Percentiles rank a stretch among this genome's conserved stretches.
phyloP scores from a whole-genome alignment of 2,113 vertebrate species.

The Electrona antarctica region DNA sequence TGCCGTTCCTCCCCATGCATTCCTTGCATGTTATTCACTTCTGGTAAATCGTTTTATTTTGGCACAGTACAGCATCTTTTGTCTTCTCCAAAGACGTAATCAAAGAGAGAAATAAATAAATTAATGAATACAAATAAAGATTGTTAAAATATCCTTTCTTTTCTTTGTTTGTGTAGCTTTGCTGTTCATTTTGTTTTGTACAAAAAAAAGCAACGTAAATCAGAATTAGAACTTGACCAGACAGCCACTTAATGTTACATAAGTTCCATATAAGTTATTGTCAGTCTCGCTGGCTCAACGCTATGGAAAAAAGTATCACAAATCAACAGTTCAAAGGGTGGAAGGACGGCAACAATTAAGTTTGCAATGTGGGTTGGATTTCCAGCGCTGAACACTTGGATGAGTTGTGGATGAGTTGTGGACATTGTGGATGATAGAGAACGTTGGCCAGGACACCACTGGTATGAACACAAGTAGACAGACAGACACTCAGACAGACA shows the following conservation, averaged over 20 bases:
- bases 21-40: conserved; percentile 3
- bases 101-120: background rate
- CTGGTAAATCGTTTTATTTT: background rate
- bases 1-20: background rate
- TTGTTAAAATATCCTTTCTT: conserved; percentile 9
- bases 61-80: background rate
- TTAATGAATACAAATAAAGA: background rate
- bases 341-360: conserved; percentile 40
- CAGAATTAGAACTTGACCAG: conserved; percentile 39
- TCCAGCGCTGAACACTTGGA: conserved; percentile 22
- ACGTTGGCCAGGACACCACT: conserved; percentile 14
- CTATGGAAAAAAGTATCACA: conserved; percentile 46
- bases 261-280: conserved; percentile 59
- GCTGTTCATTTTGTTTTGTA: conserved; percentile 25
- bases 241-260: conserved; percentile 45
- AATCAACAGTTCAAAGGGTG: conserved; percentile 68
- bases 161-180: conserved; percentile 15
- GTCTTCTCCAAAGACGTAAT: background rate
- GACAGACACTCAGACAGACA: no score
- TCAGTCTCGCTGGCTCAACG: conserved; percentile 35
- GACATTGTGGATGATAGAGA: conserved; percentile 30
- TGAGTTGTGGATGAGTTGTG: conserved; percentile 28
- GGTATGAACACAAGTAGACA: conserved; percentile 12
- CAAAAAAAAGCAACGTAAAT: conserved; percentile 51
- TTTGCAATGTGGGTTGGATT: conserved; percentile 44